Evolutionary conservation across 2,888 invertebrate species (phyloP).

Genomic region (Chaitophorus viminalis): DNA sequence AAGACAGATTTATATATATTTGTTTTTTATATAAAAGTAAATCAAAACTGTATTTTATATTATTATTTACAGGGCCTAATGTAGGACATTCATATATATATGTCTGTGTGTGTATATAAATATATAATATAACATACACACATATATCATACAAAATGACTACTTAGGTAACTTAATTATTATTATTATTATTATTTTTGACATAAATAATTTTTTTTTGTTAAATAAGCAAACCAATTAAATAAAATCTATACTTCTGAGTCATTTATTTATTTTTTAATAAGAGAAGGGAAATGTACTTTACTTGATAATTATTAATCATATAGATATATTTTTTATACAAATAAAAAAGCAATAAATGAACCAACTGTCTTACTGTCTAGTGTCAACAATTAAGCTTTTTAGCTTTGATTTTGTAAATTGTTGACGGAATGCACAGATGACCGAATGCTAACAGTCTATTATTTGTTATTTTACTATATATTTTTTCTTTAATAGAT

Average conservation of each 20-base stretch:
- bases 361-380: slow-evolving; percentile 54
- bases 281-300: slow-evolving; percentile 31
- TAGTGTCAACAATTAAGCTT: slow-evolving; percentile 50
- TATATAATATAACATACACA: background rate
- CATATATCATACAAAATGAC: slow-evolving; percentile 40
- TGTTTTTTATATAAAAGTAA: slow-evolving; percentile 48
- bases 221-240: slow-evolving; percentile 53
- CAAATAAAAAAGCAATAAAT: slow-evolving; percentile 39
- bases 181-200: slow-evolving; percentile 55
- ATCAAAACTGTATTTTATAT: slow-evolving; percentile 39
- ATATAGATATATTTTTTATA: slow-evolving; percentile 39
- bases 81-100: slow-evolving; percentile 33
- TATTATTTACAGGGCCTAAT: slow-evolving; percentile 60
- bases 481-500: slow-evolving; percentile 54
- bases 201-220: slow-evolving; percentile 40
- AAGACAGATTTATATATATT: slow-evolving; percentile 36
- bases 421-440: slow-evolving; percentile 56
- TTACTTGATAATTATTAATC: slow-evolving; percentile 45
- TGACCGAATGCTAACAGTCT: slow-evolving; percentile 56
- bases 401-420: slow-evolving; percentile 14
- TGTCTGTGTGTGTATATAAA: background rate
- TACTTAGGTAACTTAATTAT: slow-evolving; percentile 58
- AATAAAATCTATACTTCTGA: slow-evolving; percentile 49
- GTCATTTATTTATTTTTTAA: slow-evolving; percentile 29
- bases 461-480: slow-evolving; percentile 56